Evolutionary conservation across 2,113 vertebrate species (phyloP).

Genomic region (Gnathonemus echidnorhynchus): DNA sequence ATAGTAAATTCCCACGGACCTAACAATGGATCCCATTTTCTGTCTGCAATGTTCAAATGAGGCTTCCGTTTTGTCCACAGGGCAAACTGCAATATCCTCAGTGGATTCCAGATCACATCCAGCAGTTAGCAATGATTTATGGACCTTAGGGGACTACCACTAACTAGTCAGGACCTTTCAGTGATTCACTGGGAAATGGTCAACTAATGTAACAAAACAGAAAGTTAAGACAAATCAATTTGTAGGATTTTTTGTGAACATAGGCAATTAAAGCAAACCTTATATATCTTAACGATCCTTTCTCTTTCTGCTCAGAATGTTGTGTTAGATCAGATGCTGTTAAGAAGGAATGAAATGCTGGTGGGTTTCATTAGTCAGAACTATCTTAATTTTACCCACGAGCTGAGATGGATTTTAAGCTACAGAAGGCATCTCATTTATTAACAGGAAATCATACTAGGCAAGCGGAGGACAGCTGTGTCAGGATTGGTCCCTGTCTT

Average conservation of each 20-base stretch:
- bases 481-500: background rate
- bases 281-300: background rate
- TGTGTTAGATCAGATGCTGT: slow-evolving; percentile 55
- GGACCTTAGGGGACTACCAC: background rate
- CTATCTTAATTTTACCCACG: slow-evolving; percentile 56
- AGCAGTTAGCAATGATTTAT: background rate
- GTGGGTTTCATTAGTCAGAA: background rate
- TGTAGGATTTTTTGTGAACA: background rate
- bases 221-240: background rate
- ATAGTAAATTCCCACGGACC: background rate
- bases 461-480: slow-evolving; percentile 21
- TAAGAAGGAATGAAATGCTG: slow-evolving; percentile 45
- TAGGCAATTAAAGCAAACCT: background rate
- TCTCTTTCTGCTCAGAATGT: slow-evolving; percentile 36
- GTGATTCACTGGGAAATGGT: background rate
- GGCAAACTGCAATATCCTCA: background rate
- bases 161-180: background rate
- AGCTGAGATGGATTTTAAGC: slow-evolving; percentile 62
- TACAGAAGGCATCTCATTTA: slow-evolving; percentile 31
- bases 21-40: background rate
- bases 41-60: background rate
- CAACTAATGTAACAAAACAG: background rate
- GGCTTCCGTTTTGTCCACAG: background rate
- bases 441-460: slow-evolving; percentile 44
- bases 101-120: background rate